Percentiles rank a stretch among this genome's conserved stretches.
These are phyloP conservation scores for Hesperia comma DNA, from an alignment of 2,888 invertebrate species.

Conservation along the genomic window DNA sequence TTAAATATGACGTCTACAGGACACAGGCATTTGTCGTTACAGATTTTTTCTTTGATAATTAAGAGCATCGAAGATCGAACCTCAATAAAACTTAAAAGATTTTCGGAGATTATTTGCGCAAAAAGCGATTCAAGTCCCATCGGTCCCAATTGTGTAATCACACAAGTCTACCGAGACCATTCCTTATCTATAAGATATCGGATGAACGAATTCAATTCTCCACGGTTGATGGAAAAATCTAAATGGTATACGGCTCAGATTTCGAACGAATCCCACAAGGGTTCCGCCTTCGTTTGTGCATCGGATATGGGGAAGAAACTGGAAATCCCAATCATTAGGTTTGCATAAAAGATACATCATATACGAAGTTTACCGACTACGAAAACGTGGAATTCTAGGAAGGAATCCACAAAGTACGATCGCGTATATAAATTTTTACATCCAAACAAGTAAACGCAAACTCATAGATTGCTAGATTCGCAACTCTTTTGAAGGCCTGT, in stretches of 20 bases:
- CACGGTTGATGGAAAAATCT: conserved; percentile 33
- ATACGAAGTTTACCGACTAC: conserved; percentile 20
- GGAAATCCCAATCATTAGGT: conserved; percentile 34
- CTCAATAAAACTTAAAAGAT: background rate
- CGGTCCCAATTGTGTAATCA: background rate
- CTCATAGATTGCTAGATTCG: conserved; percentile 5
- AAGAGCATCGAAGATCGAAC: too few species aligned
- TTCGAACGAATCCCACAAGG: conserved; percentile 17
- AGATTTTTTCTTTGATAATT: too few species aligned
- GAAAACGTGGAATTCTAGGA: conserved; percentile 10
- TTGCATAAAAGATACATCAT: conserved; percentile 34
- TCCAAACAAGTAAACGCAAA: conserved; percentile 9
- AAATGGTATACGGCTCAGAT: conserved; percentile 38
- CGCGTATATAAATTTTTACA: conserved; percentile 23
- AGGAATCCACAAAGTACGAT: conserved; percentile 16
- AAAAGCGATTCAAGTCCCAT: conserved; percentile 11
- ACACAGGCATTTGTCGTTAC: too few species aligned
- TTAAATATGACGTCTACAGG: too few species aligned
- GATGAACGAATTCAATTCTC: conserved; percentile 33
- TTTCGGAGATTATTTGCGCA: background rate
- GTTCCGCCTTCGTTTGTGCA: conserved; percentile 27
- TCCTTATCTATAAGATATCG: conserved; percentile 31
- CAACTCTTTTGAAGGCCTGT: too few species aligned
- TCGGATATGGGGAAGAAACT: conserved; percentile 26
- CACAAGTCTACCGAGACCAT: conserved; percentile 12